Base-by-base conservation (phyloP, 2,888 invertebrate species). In the Anthophora plumipes region DNA sequence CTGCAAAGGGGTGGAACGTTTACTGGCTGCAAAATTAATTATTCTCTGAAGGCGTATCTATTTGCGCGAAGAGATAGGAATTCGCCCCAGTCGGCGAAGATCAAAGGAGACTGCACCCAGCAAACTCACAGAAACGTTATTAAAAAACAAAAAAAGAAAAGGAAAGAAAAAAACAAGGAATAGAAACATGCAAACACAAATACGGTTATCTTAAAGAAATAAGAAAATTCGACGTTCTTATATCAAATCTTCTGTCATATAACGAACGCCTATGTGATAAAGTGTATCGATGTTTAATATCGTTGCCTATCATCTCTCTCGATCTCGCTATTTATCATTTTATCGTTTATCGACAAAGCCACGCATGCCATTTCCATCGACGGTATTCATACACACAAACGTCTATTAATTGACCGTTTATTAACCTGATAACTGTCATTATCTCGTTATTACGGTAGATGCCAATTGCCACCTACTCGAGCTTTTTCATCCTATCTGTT, bases 1-100 rank as follows among this genome's bases (percentile, higher is more conserved):
- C 63, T 64, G 61, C 52, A 64, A 77, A 70, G 64, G n/a, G 59
- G 46, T 31, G 60, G 64, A 77, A 77, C 64, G 70, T 79, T 79
- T 77, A 64, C 78, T 64, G 37, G 64, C 60, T 70, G 54, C 60
- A 48, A 70, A 70, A 70, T 79, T 77, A 79, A 79, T 79, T 77
- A 70, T 79, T 79, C 70, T 70, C 78, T 54, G 48, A 60, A 79
- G 79, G 64, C 48, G 60, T 70, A 78, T 60, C 64, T 79, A 60
- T 70, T 70, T 77, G 60, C 70, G 48, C 69, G 66, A 25, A n/a
- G 60, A 66, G 78, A 70, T 77, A 70, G 50, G 39, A 69, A 50
- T 39, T 46, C 31, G 31, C 46, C 37, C 37, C 12, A 1, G 46
- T 20, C n/a, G 41, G n/a, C 41, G 41, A 20, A 41, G 64, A 77